phyloP scores from a whole-genome alignment of 2,888 invertebrate species.

The Dermolepida albohirtum region DNA sequence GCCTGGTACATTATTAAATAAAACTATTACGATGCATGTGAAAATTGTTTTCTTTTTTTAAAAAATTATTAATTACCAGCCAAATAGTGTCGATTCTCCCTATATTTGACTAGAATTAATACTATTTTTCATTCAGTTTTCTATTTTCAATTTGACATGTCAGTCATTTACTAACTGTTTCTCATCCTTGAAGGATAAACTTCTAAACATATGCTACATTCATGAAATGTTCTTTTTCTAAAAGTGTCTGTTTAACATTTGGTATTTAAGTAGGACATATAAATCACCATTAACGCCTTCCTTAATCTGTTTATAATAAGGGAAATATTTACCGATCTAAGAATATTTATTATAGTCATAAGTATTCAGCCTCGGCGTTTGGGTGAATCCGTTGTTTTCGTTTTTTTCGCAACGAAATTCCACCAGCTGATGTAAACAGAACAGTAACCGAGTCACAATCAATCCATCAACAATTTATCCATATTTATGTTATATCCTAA shows the following conservation, averaged over 20 bases:
- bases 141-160: too few relatives aligned
- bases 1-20: too few relatives aligned
- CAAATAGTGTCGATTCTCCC: too few relatives aligned
- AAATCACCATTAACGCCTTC: constrained; percentile 38
- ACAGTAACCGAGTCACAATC: constrained; percentile 17
- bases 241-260: constrained; percentile 33
- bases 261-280: constrained; percentile 25
- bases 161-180: too few relatives aligned
- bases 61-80: too few relatives aligned
- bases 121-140: too few relatives aligned
- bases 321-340: constrained; percentile 29
- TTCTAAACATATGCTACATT: not conserved
- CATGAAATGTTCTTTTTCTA: constrained; percentile 1
- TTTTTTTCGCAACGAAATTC: constrained; percentile 26
- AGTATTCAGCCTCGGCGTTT: constrained; percentile 15
- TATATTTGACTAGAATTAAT: too few relatives aligned
- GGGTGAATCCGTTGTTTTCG: constrained; percentile 23
- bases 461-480: constrained; percentile 38
- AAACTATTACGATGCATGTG: too few relatives aligned
- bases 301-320: constrained; percentile 34
- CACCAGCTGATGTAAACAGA: constrained; percentile 24
- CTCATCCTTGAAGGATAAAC: too few relatives aligned
- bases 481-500: constrained; percentile 36
- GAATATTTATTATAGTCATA: constrained; percentile 30
- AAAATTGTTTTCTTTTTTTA: too few relatives aligned